Percentiles rank a stretch among this genome's conserved stretches.
Evolutionary conservation across 2,888 invertebrate species (phyloP).

Genomic region (Silvanus unidentatus): DNA sequence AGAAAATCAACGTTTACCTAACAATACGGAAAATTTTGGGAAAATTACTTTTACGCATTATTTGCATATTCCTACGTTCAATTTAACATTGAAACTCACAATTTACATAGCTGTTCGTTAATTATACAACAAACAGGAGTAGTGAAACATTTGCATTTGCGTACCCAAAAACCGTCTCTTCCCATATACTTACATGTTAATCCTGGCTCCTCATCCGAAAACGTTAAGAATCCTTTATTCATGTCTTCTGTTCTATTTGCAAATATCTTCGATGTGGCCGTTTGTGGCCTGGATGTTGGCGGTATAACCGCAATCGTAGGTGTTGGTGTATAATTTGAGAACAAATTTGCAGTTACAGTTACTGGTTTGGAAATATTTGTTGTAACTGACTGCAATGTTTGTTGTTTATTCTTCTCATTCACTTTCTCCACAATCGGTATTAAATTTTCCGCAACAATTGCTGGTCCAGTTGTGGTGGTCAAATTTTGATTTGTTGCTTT

Average conservation of each 20-base stretch:
- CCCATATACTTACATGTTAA: slow-evolving; percentile 84
- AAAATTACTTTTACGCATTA: too few relatives aligned
- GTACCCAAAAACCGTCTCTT: too few relatives aligned
- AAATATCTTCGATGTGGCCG: slow-evolving; percentile 70
- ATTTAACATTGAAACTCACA: too few relatives aligned
- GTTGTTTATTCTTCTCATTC: slow-evolving; percentile 1
- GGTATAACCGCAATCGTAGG: not conserved
- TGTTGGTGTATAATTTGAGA: slow-evolving; percentile 20
- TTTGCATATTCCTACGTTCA: too few relatives aligned
- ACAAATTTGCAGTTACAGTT: slow-evolving; percentile 43
- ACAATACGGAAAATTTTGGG: too few relatives aligned
- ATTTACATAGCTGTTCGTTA: too few relatives aligned
- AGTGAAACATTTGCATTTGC: too few relatives aligned
- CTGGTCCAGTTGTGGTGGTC: slow-evolving; percentile 8
- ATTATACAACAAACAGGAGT: too few relatives aligned
- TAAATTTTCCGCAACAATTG: not conserved
- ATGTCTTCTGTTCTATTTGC: slow-evolving; percentile 84
- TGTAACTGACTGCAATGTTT: not conserved
- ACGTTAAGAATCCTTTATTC: slow-evolving; percentile 88
- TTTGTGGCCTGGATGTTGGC: slow-evolving; percentile 49
- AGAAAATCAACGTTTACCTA: too few relatives aligned
- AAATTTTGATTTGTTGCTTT: slow-evolving; percentile 10
- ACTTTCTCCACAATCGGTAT: slow-evolving; percentile 2
- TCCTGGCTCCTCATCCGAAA: slow-evolving; percentile 76
- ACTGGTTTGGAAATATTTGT: not conserved